Evolutionary conservation across 2,888 invertebrate genomes (phyloP).

Genomic region (Drosophila dives): DNA sequence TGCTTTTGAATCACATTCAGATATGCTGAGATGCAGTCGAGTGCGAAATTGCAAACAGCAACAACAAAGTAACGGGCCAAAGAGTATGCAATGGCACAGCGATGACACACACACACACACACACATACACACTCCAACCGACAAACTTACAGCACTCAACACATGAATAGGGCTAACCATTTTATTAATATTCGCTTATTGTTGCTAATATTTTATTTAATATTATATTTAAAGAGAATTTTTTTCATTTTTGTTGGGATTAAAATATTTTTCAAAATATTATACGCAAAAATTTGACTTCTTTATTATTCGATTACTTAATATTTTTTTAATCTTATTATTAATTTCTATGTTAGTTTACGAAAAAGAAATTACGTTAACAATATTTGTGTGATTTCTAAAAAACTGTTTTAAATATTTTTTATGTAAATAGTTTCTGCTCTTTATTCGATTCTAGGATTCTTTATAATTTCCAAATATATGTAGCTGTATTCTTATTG

Average conservation of each 20-base stretch:
- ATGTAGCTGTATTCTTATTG: background rate
- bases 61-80: constrained; percentile 55
- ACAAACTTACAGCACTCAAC: constrained; percentile 17
- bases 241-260: background rate
- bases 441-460: background rate
- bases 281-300: background rate
- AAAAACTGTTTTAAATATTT: background rate
- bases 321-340: background rate
- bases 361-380: too few relatives aligned
- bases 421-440: background rate
- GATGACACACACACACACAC: constrained; percentile 10
- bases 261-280: background rate
- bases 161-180: constrained; percentile 6
- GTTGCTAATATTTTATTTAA: background rate
- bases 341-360: background rate
- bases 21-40: constrained; percentile 66
- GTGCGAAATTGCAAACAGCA: constrained; percentile 74
- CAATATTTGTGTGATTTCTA: background rate
- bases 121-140: background rate
- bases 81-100: constrained; percentile 50
- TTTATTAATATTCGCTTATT: background rate
- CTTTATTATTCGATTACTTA: background rate
- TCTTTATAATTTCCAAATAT: background rate
- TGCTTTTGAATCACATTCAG: constrained; percentile 50
- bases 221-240: background rate